A percentile compares a stretch with the other conserved stretches of the same genome.
phyloP scores from a whole-genome alignment of 2,888 invertebrate genomes.

The Drosophila kuntzei region DNA sequence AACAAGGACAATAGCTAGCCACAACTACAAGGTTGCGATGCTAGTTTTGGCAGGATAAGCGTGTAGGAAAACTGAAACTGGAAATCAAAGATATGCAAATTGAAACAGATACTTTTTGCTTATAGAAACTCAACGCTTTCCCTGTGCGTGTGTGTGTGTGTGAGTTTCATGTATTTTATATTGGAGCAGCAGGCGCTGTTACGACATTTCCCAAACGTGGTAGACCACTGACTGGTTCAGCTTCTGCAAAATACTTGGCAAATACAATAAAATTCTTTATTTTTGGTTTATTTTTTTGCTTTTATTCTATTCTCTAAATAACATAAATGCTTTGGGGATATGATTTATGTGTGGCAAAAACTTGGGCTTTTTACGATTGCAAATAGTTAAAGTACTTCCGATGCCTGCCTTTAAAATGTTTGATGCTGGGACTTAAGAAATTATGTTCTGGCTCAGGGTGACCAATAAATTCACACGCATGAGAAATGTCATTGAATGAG shows the following conservation, averaged over 20 bases:
- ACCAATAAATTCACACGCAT: slow-evolving; percentile 74
- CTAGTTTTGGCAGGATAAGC: slow-evolving; percentile 39
- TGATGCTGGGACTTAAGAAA: slow-evolving; percentile 36
- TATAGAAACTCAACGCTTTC: slow-evolving; percentile 33
- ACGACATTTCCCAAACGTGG: slow-evolving; percentile 73
- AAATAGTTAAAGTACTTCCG: slow-evolving; percentile 70
- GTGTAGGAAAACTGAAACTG: slow-evolving; percentile 49
- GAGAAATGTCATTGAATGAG: slow-evolving; percentile 76
- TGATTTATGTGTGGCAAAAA: slow-evolving; percentile 73
- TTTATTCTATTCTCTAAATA: slow-evolving; percentile 70
- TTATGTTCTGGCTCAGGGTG: slow-evolving; percentile 44
- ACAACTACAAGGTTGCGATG: slow-evolving; percentile 40
- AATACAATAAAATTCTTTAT: slow-evolving; percentile 59
- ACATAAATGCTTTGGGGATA: slow-evolving; percentile 75
- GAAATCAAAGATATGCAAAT: slow-evolving; percentile 81
- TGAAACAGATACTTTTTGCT: slow-evolving; percentile 76
- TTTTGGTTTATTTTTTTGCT: not conserved
- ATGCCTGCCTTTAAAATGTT: slow-evolving; percentile 42
- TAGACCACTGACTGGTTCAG: slow-evolving; percentile 35
- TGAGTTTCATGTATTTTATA: slow-evolving; percentile 67
- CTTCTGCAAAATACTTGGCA: slow-evolving; percentile 42
- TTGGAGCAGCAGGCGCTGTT: slow-evolving; percentile 68
- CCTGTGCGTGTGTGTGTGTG: slow-evolving; percentile 5
- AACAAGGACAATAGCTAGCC: slow-evolving; percentile 31
- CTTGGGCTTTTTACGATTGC: slow-evolving; percentile 63